A percentile compares a stretch with the other conserved stretches of the same genome.
phyloP scores from a whole-genome alignment of 2,888 invertebrate species.

The Hirudinaria manillensis region DNA sequence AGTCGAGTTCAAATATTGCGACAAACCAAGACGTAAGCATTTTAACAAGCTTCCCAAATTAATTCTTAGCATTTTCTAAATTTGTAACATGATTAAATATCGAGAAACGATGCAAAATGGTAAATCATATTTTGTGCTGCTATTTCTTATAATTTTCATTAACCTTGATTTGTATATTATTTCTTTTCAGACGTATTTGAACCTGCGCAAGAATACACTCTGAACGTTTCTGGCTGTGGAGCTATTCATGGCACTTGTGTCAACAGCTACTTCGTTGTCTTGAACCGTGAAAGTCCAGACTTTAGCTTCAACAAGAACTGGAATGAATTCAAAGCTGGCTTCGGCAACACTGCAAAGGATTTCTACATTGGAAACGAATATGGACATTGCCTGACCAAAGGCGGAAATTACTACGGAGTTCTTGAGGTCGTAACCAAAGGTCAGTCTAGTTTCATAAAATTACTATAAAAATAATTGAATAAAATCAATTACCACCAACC shows the following conservation, averaged over 20 bases:
- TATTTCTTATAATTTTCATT: background rate
- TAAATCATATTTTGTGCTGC: background rate
- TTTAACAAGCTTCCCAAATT: too few relatives aligned
- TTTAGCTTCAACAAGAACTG: slow-evolving; percentile 27
- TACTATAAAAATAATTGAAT: too few relatives aligned
- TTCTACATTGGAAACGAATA: slow-evolving; percentile 31
- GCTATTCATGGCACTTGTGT: slow-evolving; percentile 20
- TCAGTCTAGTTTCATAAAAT: background rate
- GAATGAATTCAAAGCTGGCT: slow-evolving; percentile 32
- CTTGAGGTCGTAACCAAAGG: slow-evolving; percentile 28
- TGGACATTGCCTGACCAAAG: slow-evolving; percentile 25
- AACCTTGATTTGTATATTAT: background rate
- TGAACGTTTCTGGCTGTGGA: slow-evolving; percentile 11
- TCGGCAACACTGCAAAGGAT: slow-evolving; percentile 21
- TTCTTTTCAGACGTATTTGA: slow-evolving; percentile 16
- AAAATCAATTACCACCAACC: too few relatives aligned
- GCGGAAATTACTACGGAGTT: slow-evolving; percentile 24
- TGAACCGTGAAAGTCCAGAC: background rate
- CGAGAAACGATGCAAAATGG: background rate
- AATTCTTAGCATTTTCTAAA: background rate
- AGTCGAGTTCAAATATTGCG: slow-evolving; percentile 29
- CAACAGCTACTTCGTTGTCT: slow-evolving; percentile 29
- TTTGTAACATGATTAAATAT: background rate
- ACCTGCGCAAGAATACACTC: slow-evolving; percentile 12
- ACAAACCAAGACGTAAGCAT: slow-evolving; percentile 10